Evolutionary conservation across 2,113 vertebrate species (phyloP), one percentile per base, ranked within the genome.

Genomic region (Corydoras sp.): DNA sequence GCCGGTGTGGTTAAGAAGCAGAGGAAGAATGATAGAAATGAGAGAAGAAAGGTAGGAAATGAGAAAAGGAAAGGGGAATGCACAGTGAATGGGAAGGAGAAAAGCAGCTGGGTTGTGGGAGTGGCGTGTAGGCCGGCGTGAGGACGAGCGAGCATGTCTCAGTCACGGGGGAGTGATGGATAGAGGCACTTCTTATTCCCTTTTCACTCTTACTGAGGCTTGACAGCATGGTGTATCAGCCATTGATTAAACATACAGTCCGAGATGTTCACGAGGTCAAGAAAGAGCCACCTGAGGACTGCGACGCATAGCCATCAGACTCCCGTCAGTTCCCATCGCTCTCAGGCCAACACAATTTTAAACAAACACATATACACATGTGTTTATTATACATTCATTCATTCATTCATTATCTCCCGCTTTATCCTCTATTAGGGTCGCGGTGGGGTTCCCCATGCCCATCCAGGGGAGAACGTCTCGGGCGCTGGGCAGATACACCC

Each of bases 221-320:
- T 69, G 69, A 75, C 73, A 68, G 77, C 69, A 56, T n/a, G 24
- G 73, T 65, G 55, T 65, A 75, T 79, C 73, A 68, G 55, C 62
- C 73, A 69, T 64, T 75, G 70, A 69, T 73, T 79, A 79, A 79
- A 79, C 77, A 79, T 75, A 79, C 60, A 79, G 73, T 79, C 73
- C 69, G 65, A 31, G 65, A 69, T 53, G 48, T 72, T 75, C 61
- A 63, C 53, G 60, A 58, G 73, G 73, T 79, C 73, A 72, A 69
- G 49, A 62, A 55, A 7, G 10, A 68, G 65, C 32, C 63, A 49
- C 61, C 24, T 53, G 64, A 62, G 76, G 59, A 18, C 56, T 35
- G 61, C 29, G 66, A 55, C 58, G 67, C 62, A 74, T 68, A 66
- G 53, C 60, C 15, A 67, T 66, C 64, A 68, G n/a, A 61, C 48